Percentiles rank a stretch among this genome's conserved stretches.
Conservation (phyloP, 1,140 invertebrate genomes). For the Sesamia nonagrioides region DNA sequence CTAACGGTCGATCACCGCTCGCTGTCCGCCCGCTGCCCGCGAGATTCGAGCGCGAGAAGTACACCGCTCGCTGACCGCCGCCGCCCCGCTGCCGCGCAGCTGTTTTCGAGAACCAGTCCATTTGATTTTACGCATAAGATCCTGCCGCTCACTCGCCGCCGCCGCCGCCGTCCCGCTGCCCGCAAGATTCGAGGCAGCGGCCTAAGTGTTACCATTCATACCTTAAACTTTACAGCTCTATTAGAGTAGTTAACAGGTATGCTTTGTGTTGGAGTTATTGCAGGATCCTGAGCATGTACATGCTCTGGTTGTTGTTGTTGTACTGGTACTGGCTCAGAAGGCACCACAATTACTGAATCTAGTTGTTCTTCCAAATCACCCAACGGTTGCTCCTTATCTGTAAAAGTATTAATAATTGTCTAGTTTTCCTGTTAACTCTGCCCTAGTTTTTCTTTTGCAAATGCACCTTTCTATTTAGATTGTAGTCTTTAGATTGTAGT, state of each 20-base stretch:
- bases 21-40: no score
- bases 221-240: constrained; percentile 68
- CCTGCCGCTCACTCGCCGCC: no score
- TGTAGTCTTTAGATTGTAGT: not conserved
- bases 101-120: no score
- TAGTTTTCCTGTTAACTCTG: not conserved
- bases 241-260: constrained; percentile 59
- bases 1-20: no score
- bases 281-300: constrained; percentile 37
- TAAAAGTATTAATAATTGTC: not conserved
- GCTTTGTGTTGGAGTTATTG: constrained; percentile 51
- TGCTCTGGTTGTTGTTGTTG: constrained; percentile 49
- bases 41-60: no score
- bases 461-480: no score
- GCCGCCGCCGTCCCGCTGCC: no score
- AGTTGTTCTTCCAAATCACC: not conserved
- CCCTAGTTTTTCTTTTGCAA: not conserved
- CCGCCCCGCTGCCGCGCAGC: no score
- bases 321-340: constrained; percentile 53
- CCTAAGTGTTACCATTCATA: no score
- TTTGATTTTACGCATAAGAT: no score
- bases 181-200: no score
- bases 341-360: constrained; percentile 48
- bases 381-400: not conserved
- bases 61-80: no score